phyloP scores from a whole-genome alignment of 2,113 vertebrate species.

The Malurus elegans region DNA sequence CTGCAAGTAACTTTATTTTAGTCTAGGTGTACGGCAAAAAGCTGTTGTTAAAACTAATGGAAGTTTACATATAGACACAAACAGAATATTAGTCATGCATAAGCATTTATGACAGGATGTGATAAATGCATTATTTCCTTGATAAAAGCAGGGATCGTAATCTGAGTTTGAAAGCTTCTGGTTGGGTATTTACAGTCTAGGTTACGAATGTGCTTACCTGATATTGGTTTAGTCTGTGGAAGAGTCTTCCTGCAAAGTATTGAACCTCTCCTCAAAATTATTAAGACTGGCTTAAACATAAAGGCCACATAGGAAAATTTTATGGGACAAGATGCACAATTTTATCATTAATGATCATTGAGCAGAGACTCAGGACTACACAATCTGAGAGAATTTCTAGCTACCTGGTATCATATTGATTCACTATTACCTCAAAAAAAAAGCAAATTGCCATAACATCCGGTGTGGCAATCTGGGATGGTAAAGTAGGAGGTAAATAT shows the following conservation, averaged over 20 bases:
- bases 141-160: not conserved
- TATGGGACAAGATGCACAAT: not conserved
- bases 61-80: not conserved
- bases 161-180: not conserved
- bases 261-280: not conserved
- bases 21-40: not conserved
- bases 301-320: not conserved
- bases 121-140: not conserved
- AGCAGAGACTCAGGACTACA: not conserved
- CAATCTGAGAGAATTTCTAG: not conserved
- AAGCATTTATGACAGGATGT: not conserved
- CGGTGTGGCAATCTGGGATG: not conserved
- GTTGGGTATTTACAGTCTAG: not conserved
- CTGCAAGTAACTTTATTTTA: not conserved
- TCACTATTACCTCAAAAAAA: not conserved
- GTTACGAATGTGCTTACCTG: not conserved
- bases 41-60: not conserved
- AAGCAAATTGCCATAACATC: not conserved
- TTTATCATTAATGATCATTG: not conserved
- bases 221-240: not conserved
- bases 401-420: not conserved
- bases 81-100: not conserved
- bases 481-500: not conserved
- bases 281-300: not conserved
- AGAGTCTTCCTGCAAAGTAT: not conserved